Base-by-base conservation (phyloP, 2,797 vertebrate species). In the Sebastes dallii region DNA sequence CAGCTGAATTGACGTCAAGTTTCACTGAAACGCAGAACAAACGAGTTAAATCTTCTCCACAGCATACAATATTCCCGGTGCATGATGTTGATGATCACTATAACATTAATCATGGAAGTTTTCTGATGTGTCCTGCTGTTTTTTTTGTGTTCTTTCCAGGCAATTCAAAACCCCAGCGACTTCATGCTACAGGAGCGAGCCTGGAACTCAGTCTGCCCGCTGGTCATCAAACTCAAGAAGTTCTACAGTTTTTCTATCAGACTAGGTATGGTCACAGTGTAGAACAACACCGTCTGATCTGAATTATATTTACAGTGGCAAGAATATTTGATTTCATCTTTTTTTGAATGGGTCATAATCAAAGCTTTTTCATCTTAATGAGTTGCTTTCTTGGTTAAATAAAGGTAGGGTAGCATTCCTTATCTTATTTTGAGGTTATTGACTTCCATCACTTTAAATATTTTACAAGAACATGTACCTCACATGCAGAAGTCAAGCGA, bases 211-310 rank as follows among this genome's bases (percentile, higher is more conserved):
- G 98, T 99, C 30, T 99, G 98, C 81, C 98, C 98, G 2, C 95
- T 99, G 67, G 98, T 99, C 73, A 98, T 99, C 90, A 97, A 97
- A 42, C 96, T 99, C 85, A 99, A 99, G 92, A 96, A 95, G 73
- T 99, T 99, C 91, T 99, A 99, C 83, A 95, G 97, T 74, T 99
- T 99, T 95, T 99, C 98, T 27, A 93, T 98, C 61, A 96, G 97
- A 90, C 95, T 99, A 90, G 98, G 98, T 99, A 80, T 1, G 55
- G 0, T 36, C 20, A 14, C 27, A 11, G 2, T 10, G 29, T 2
- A 1, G 13, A 32, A 20, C 27, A 30, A 14, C 24, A n/a, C 13
- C 2, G 2, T 14, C 6, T 42, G 9, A 25, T 3, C 5, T 32
- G 2, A 7, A 22, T 8, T n/a, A 11, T 18, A 6, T 29, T 30